phyloP scores from a whole-genome alignment of 2,888 invertebrate genomes.

The Noctua comes region DNA sequence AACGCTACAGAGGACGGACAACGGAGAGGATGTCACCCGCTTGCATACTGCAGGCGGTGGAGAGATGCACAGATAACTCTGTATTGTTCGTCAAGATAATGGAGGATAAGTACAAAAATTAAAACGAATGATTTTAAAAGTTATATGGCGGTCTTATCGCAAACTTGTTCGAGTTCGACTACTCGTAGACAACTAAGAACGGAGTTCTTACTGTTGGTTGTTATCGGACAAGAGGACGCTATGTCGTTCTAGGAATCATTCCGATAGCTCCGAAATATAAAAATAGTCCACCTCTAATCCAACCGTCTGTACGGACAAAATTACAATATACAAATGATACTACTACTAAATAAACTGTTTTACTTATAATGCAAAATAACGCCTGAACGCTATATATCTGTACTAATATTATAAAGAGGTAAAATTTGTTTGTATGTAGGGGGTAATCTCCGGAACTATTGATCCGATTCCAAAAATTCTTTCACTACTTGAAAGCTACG shows the following conservation, averaged over 20 bases:
- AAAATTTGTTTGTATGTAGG: too few species aligned
- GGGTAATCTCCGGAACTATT: too few species aligned
- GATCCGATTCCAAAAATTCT: too few species aligned
- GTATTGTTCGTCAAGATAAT: slow-evolving; percentile 3
- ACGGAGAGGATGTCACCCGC: not conserved
- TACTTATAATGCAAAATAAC: too few species aligned
- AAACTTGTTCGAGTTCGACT: not conserved
- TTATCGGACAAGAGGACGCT: not conserved
- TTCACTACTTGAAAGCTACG: too few species aligned
- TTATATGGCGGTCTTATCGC: not conserved
- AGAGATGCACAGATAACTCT: not conserved
- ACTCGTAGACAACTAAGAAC: not conserved
- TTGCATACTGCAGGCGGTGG: not conserved
- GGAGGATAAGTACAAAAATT: not conserved
- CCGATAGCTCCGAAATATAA: not conserved
- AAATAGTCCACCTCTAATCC: too few species aligned
- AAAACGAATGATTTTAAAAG: not conserved
- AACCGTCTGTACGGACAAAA: too few species aligned
- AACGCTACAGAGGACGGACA: not conserved
- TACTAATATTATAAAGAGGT: too few species aligned
- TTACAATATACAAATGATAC: not conserved
- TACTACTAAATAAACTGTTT: not conserved
- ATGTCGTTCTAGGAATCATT: not conserved
- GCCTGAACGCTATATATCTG: too few species aligned
- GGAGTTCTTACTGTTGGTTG: not conserved